A percentile compares a stretch with the other conserved stretches of the same genome.
phyloP scores from a whole-genome alignment of 1,140 invertebrate species.

The Meloidogyne exigua region DNA sequence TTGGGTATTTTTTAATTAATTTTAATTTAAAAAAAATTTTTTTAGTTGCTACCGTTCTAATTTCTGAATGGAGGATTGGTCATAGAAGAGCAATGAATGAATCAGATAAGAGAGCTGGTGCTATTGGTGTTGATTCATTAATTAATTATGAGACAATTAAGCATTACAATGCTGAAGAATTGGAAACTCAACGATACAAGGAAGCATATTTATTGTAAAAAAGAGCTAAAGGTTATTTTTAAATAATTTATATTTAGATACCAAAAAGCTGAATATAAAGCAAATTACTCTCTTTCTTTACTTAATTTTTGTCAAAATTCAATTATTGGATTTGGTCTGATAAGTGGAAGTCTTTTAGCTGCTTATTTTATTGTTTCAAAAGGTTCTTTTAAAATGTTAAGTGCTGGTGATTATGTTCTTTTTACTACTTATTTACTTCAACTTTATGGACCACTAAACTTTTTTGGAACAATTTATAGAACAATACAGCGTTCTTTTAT shows the following conservation, averaged over 20 bases:
- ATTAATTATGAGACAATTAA: conserved; percentile 97
- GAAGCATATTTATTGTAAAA: conserved; percentile 67
- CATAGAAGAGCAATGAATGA: conserved; percentile 87
- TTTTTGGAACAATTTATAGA: conserved; percentile 95
- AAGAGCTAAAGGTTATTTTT: conserved; percentile 67
- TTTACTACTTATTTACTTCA: conserved; percentile 92
- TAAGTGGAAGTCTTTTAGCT: conserved; percentile 82
- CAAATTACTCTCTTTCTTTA: conserved; percentile 73
- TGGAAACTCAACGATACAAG: conserved; percentile 81
- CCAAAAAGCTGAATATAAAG: conserved; percentile 82
- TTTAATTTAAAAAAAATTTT: background rate
- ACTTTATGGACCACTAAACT: conserved; percentile 91
- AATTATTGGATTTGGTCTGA: conserved; percentile 73
- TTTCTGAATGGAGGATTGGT: conserved; percentile 94
- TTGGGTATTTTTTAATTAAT: conserved; percentile 71
- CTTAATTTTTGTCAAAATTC: conserved; percentile 53
- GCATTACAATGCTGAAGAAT: conserved; percentile 87
- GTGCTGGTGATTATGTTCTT: conserved; percentile 88
- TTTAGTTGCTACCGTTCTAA: conserved; percentile 71
- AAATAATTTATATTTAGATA: conserved; percentile 37
- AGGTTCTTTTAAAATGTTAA: conserved; percentile 69
- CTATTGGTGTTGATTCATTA: conserved; percentile 90
- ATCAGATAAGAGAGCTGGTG: conserved; percentile 83
- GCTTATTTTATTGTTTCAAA: conserved; percentile 74
- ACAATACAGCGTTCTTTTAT: conserved; percentile 94